These are phyloP conservation scores for Danaus plexippus DNA, from an alignment of 1,140 invertebrate species.

Conservation along the genomic window DNA sequence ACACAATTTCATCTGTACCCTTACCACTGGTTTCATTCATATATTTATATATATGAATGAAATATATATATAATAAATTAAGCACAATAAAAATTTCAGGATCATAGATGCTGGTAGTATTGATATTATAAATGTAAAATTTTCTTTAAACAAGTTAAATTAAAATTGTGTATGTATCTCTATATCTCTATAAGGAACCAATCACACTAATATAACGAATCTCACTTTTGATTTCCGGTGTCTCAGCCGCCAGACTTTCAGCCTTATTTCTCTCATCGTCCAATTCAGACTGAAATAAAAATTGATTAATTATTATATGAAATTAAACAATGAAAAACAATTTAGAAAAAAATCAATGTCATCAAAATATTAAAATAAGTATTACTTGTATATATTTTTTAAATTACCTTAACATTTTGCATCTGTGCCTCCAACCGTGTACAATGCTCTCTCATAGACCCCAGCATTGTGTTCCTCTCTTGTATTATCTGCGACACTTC, in stretches of 20 bases:
- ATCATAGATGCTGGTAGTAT: no score
- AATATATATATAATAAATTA: no score
- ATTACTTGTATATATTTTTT: not conserved
- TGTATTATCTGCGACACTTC: slow-evolving; percentile 53
- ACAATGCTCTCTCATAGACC: slow-evolving; percentile 54
- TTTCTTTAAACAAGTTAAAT: no score
- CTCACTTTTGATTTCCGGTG: slow-evolving; percentile 71
- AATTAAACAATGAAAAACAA: not conserved
- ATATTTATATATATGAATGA: no score
- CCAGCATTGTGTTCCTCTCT: slow-evolving; percentile 55
- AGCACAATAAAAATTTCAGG: no score
- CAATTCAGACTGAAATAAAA: slow-evolving; percentile 15
- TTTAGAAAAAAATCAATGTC: slow-evolving; percentile 4
- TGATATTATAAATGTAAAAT: no score
- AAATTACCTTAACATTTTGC: slow-evolving; percentile 48
- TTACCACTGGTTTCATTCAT: no score
- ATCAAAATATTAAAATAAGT: not conserved
- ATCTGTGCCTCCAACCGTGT: slow-evolving; percentile 46
- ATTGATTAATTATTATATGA: slow-evolving; percentile 2
- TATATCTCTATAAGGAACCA: no score
- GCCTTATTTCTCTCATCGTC: slow-evolving; percentile 56
- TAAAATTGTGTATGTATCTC: no score
- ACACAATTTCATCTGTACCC: no score
- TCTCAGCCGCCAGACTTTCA: slow-evolving; percentile 43
- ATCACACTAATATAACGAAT: not conserved